A percentile compares a stretch with the other conserved stretches of the same genome.
Conservation (phyloP, 2,113 vertebrate genomes). For the crab-eating macaque (Macaca fascicularis) region T2T-MFA8v1.1 NC_088386.1:50657501-50658000, state of each 20-base stretch:
- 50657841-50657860: neutral
- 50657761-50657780: neutral
- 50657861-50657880: neutral
- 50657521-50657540: neutral
- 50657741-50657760: neutral
- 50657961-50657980: neutral
- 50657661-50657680: neutral
- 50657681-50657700: neutral
- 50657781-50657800: neutral
- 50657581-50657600: neutral
- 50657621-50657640: neutral
- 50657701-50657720: neutral
- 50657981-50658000: neutral
- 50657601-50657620: neutral
- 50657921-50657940: neutral
- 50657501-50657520: neutral
- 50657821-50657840: neutral
- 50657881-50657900: neutral
- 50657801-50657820: neutral
- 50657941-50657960: neutral
- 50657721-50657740: neutral
- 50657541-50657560: neutral
- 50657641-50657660: neutral
- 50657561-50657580: neutral
- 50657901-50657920: neutral